These are phyloP conservation scores for Drosophila nikananu DNA, from an alignment of 1,140 invertebrate genomes.

Conservation along the genomic window DNA sequence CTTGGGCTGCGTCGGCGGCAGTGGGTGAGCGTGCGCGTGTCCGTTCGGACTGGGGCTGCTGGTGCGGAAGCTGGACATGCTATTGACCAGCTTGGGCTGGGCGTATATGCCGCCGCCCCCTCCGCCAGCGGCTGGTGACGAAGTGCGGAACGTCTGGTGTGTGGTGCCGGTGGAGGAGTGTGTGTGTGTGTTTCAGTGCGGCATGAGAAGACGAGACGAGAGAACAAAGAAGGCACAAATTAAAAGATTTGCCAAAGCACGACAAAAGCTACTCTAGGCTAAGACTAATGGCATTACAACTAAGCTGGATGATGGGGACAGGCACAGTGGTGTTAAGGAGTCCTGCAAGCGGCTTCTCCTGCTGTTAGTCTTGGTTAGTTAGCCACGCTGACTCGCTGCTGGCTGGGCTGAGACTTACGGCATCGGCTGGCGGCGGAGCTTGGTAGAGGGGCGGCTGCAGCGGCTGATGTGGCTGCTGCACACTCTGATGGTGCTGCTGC, in stretches of 20 bases:
- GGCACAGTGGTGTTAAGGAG: slow-evolving; percentile 25
- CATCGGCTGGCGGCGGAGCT: slow-evolving; percentile 59
- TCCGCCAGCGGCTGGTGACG: slow-evolving; percentile 65
- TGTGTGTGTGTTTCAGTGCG: slow-evolving; percentile 7
- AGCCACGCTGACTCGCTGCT: slow-evolving; percentile 22
- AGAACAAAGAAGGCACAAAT: slow-evolving; percentile 50
- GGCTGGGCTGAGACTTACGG: slow-evolving; percentile 77
- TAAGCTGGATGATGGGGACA: slow-evolving; percentile 33
- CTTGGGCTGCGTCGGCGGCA: slow-evolving; percentile 82
- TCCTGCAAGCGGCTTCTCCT: neutral
- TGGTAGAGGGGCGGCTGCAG: slow-evolving; percentile 62
- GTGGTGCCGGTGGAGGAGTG: slow-evolving; percentile 37
- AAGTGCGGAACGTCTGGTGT: slow-evolving; percentile 83
- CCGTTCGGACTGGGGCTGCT: slow-evolving; percentile 77
- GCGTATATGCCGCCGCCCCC: slow-evolving; percentile 78
- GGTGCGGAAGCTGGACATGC: slow-evolving; percentile 84
- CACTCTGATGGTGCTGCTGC: slow-evolving; percentile 54
- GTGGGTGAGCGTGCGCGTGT: slow-evolving; percentile 72
- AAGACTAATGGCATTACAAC: slow-evolving; percentile 52
- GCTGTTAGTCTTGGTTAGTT: slow-evolving; percentile 60
- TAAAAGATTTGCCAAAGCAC: slow-evolving; percentile 46
- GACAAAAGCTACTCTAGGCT: slow-evolving; percentile 38
- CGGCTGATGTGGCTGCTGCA: slow-evolving; percentile 35
- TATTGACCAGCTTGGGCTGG: slow-evolving; percentile 81
- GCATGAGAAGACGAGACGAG: slow-evolving; percentile 38